A percentile compares a stretch with the other conserved stretches of the same genome.
Conservation (phyloP, 2,888 invertebrate species). For the Drosophila gaucha region DNA sequence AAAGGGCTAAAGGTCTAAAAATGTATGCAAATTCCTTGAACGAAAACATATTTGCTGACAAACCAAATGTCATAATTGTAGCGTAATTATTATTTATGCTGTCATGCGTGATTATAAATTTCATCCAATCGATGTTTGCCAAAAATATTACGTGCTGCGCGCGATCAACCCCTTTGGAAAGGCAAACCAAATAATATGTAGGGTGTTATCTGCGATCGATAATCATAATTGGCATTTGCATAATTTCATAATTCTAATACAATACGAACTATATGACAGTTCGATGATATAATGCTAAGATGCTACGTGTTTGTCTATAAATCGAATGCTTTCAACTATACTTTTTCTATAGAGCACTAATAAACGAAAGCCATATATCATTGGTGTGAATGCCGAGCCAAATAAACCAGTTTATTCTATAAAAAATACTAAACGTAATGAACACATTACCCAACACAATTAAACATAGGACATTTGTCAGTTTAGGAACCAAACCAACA, state of each 20-base stretch:
- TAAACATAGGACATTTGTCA: conserved; percentile 64
- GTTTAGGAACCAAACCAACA: conserved; percentile 54
- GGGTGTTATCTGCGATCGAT: conserved; percentile 37
- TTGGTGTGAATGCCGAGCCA: too few relatives aligned
- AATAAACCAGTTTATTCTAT: conserved; percentile 52
- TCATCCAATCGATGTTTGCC: conserved; percentile 50
- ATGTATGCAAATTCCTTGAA: conserved; percentile 39
- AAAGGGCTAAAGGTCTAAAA: conserved; percentile 32
- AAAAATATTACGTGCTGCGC: conserved; percentile 50
- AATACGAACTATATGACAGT: conserved; percentile 47
- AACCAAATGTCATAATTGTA: conserved; percentile 68
- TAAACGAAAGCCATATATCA: conserved; percentile 66
- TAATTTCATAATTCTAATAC: conserved; percentile 74
- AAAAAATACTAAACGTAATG: conserved; percentile 52
- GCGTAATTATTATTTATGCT: conserved; percentile 82
- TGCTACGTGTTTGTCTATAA: conserved; percentile 10
- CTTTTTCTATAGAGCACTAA: conserved; percentile 22
- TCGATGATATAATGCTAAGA: conserved; percentile 30
- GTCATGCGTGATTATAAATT: conserved; percentile 68
- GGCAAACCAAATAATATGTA: too few relatives aligned
- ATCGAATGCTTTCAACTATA: conserved; percentile 25
- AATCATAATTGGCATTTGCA: conserved; percentile 69
- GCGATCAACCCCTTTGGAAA: conserved; percentile 55
- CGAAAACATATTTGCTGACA: conserved; percentile 26
- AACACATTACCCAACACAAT: conserved; percentile 71